Evolutionary conservation across 2,113 vertebrate species (phyloP), one percentile per base, ranked within the genome.

Genomic region (Nannospalax galili): DNA sequence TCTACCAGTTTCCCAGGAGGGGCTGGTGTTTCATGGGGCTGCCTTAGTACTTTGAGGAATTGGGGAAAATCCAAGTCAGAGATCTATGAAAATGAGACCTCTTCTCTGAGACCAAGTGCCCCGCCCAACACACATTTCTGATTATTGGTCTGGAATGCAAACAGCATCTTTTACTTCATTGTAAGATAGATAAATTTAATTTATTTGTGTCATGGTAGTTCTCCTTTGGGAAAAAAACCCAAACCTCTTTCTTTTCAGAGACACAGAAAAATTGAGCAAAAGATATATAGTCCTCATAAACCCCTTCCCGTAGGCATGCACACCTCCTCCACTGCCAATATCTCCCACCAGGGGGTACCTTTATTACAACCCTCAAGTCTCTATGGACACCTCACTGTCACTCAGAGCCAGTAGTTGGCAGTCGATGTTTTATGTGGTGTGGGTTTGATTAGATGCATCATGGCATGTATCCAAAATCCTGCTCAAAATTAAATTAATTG

Each of bases 141-240:
- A 65, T 74, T 90, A 87, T 73, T 78, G 14, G 6, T 65, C 1
- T 56, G 26, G 4, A 84, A 89, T 58, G 40, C 85, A 28, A 45
- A 82, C 74, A 80, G 32, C 20, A 80, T n/a, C 19, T 73, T 94
- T 82, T 58, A 73, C 37, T 86, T 89, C 32, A 84, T 73, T 93
- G 52, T 35, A 40, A 84, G 60, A 84, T 42, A 16, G 64, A 86
- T 14, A 89, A 37, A 62, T 16, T 87, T 1, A 7, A 56, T 82
- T 92, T 84, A 74, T 84, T 79, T 96, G 20, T 93, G 37, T 74
- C 22, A 82, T 58, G 22, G 4, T 72, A 42, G 30, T 19, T 8
- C 4, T 60, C 1, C 30, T 80, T 85, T 95, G 37, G 32, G 32
- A 67, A 64, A n/a, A 77, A 35, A 32, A 10, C 12, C 40, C 40